Percentiles rank a stretch among this genome's conserved stretches.
Evolutionary conservation across 2,888 invertebrate genomes (phyloP).

Genomic region (Chelonus formosanus): DNA sequence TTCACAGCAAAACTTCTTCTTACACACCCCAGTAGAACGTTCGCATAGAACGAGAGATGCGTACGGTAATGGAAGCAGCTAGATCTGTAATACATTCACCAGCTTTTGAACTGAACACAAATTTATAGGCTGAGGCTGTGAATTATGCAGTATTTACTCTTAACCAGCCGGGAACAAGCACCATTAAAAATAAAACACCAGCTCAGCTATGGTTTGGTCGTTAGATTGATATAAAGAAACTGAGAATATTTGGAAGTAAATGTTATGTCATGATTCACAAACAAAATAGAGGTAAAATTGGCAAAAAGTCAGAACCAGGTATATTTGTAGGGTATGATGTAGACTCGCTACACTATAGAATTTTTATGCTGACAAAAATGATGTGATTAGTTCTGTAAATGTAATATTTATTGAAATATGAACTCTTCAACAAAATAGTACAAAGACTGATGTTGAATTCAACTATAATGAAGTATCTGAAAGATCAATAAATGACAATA

Average conservation of each 20-base stretch:
- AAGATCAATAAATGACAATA: too few species aligned
- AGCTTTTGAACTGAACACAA: constrained; percentile 24
- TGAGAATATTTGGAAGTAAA: constrained; percentile 36
- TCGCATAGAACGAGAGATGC: constrained; percentile 53
- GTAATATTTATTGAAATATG: too few species aligned
- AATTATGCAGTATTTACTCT: constrained; percentile 37
- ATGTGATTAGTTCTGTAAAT: constrained; percentile 43
- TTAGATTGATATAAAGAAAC: constrained; percentile 29
- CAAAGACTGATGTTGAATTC: too few species aligned
- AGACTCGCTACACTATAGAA: constrained; percentile 41
- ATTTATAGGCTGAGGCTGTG: constrained; percentile 18
- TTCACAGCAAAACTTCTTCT: constrained; percentile 41
- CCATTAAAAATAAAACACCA: constrained; percentile 31
- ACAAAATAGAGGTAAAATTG: constrained; percentile 36
- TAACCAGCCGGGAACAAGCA: constrained; percentile 38
- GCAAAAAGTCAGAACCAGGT: constrained; percentile 35
- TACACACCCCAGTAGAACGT: constrained; percentile 55
- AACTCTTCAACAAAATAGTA: constrained; percentile 8
- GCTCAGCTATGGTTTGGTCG: constrained; percentile 41
- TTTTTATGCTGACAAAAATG: constrained; percentile 35
- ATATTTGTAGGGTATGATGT: constrained; percentile 45
- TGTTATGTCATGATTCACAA: constrained; percentile 35
- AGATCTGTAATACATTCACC: constrained; percentile 42
- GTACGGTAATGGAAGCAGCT: constrained; percentile 51
- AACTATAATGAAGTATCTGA: too few species aligned